Percentiles rank a stretch among this genome's conserved stretches.
Evolutionary conservation across 2,113 vertebrate species (phyloP).

Genomic region (Serinus canaria): DNA sequence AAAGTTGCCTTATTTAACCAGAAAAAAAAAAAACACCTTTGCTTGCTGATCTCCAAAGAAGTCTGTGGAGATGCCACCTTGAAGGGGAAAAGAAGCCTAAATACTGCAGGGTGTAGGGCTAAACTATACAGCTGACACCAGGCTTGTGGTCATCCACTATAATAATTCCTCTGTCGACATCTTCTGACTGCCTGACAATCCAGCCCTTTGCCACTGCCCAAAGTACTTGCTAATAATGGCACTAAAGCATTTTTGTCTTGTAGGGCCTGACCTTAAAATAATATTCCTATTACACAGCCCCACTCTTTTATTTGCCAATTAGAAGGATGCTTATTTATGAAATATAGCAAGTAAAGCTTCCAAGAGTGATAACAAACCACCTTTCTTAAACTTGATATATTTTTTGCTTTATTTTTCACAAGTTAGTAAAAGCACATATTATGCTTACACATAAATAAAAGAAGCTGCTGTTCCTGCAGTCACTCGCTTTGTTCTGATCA

Average conservation of each 20-base stretch:
- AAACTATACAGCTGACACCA: not conserved
- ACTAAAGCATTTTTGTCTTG: not conserved
- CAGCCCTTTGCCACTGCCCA: not conserved
- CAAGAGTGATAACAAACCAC: not conserved
- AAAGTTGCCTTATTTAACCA: not conserved
- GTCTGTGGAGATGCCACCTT: not conserved
- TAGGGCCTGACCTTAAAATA: not conserved
- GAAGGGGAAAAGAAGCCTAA: not conserved
- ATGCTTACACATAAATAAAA: not conserved
- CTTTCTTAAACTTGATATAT: not conserved
- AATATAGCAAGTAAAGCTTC: not conserved
- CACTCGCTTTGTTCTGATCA: not conserved
- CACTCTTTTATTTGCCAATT: not conserved
- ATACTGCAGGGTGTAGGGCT: not conserved
- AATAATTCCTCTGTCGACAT: not conserved
- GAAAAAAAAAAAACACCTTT: not conserved
- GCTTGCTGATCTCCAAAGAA: not conserved
- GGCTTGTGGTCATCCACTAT: not conserved
- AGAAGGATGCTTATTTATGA: not conserved
- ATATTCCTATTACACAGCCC: not conserved
- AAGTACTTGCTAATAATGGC: not conserved
- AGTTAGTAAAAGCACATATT: not conserved
- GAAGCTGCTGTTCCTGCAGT: not conserved
- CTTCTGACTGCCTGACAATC: not conserved
- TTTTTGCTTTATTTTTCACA: not conserved